Percentiles rank a stretch among this genome's conserved stretches.
Evolutionary conservation across 2,113 vertebrate genomes (phyloP).

Genomic region (Ameiurus melas): DNA sequence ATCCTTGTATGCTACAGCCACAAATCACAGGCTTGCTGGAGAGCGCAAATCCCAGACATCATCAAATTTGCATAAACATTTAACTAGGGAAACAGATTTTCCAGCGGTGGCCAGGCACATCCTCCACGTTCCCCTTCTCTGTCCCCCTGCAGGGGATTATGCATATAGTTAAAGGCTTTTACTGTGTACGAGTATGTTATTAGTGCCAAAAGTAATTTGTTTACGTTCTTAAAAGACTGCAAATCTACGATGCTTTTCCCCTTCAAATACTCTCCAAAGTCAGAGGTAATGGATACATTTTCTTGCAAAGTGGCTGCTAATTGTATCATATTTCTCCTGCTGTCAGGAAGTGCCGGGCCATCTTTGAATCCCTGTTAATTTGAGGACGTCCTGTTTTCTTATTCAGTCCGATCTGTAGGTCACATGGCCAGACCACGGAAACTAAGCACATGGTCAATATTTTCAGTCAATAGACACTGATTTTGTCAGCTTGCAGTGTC

Average conservation of each 20-base stretch:
- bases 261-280: not conserved
- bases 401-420: not conserved
- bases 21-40: constrained; percentile 24
- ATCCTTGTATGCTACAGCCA: not conserved
- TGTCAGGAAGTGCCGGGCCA: not conserved
- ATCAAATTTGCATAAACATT: constrained; percentile 46
- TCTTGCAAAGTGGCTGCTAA: not conserved
- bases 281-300: not conserved
- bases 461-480: not conserved
- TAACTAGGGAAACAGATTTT: constrained; percentile 14
- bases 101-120: constrained; percentile 5
- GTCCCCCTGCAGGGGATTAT: not conserved
- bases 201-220: not conserved
- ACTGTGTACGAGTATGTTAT: not conserved
- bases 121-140: not conserved
- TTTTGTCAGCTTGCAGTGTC: not conserved
- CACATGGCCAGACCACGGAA: not conserved
- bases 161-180: not conserved
- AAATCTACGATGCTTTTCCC: not conserved
- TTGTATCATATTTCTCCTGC: not conserved
- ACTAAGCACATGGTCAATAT: constrained; percentile 11
- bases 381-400: constrained; percentile 24
- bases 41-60: constrained; percentile 20
- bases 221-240: not conserved
- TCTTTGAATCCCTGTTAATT: not conserved